These are phyloP conservation scores for Perca fluviatilis DNA, from an alignment of 2,113 vertebrate species.

Conservation along the genomic window DNA sequence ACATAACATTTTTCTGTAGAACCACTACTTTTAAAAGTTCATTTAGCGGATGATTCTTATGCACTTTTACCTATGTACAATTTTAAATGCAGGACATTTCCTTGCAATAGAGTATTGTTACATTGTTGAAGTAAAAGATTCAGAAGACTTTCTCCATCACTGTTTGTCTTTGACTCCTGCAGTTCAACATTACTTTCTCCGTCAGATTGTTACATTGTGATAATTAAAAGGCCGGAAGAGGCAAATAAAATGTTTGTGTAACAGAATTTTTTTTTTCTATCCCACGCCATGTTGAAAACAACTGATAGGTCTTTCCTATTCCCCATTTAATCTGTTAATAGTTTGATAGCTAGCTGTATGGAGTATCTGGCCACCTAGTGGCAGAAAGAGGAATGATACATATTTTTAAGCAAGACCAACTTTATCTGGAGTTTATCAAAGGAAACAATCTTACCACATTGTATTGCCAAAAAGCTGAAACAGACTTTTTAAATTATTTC, in stretches of 20 bases:
- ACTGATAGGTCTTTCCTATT: neutral
- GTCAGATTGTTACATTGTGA: neutral
- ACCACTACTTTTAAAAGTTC: neutral
- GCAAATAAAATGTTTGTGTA: neutral
- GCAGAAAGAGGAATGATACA: slow-evolving; percentile 30
- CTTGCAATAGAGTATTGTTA: too few relatives aligned
- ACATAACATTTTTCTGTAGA: neutral
- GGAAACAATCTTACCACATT: slow-evolving; percentile 12
- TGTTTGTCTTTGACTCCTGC: neutral
- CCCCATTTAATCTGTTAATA: neutral
- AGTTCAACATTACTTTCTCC: neutral
- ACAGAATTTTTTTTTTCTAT: neutral
- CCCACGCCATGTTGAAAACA: neutral
- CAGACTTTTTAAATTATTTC: slow-evolving; percentile 10
- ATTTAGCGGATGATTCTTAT: neutral
- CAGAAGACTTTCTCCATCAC: neutral
- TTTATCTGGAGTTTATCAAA: neutral
- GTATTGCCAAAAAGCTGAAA: slow-evolving; percentile 53
- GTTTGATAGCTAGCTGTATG: neutral
- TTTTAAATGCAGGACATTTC: too few relatives aligned
- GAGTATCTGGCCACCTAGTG: slow-evolving; percentile 59
- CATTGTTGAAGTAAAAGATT: neutral
- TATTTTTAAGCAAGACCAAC: neutral
- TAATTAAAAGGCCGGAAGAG: neutral
- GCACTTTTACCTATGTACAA: neutral